Base-by-base conservation (phyloP, 2,113 vertebrate genomes). In the Andinoacara biseriatus region DNA sequence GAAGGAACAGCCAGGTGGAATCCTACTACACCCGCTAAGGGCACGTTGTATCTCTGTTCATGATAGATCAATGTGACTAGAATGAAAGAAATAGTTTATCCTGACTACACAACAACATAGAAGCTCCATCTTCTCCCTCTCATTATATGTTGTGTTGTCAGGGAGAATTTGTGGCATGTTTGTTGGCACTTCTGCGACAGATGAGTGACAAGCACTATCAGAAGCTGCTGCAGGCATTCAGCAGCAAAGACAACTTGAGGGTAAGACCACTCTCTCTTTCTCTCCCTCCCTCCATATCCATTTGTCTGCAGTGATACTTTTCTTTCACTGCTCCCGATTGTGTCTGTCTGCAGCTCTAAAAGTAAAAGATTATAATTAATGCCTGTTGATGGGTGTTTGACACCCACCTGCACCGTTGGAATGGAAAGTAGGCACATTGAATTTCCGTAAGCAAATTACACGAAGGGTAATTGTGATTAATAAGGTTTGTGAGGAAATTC, bases 191-290 rank as follows among this genome's bases (percentile, higher is more conserved):
- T 0, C 93, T 99, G 84, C 95, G 97, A 84, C 98, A 99, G 91
- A 99, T 99, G 98, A 99, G 96, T 49, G 98, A 99, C 89, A 96
- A 96, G 84, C 98, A 99, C 93, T 99, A 98, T 89, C 97, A 98
- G 85, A 96, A 99, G 89, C 97, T 99, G 87, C 96, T 99, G 78
- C 97, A 99, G 83, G 96, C 97, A 58, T 99, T 99, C 95, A 96
- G 31, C 91, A 97, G 94, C 90, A 99, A 98, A 91, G 98, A 99
- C n/a, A 97, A 97, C 61, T 94, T 95, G 88, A 91, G 91, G 88
- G 93, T 92, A 63, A 81, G 87, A 74, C 5, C 17, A 9, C 59
- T 43, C 62, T 3, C 3, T 10, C 24, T 40, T 2, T 31, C n/a
- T 67, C 14, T 67, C 9, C 43, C 17, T 24, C 26, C 65, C 1